Conservation (phyloP, 2,113 vertebrate species). For the Empidonax alnorum region DNA sequence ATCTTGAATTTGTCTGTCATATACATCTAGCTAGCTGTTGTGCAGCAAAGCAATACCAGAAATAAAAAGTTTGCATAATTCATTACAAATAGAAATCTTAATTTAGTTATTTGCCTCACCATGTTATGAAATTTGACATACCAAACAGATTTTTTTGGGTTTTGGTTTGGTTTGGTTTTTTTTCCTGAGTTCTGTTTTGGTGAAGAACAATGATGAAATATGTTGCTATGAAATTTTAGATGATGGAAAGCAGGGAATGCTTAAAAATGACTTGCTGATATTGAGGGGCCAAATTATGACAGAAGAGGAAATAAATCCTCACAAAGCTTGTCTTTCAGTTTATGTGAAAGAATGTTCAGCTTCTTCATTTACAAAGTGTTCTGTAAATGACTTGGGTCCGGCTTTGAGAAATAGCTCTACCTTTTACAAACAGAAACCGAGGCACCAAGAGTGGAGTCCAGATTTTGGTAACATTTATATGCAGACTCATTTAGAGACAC, state of each 20-base stretch:
- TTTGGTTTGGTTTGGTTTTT: background rate
- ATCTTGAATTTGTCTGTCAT: conserved; percentile 1
- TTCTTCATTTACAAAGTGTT: background rate
- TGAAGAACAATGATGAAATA: background rate
- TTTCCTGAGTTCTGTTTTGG: background rate
- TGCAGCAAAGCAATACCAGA: background rate
- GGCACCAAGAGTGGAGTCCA: background rate
- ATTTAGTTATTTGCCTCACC: background rate
- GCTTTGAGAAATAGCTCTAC: background rate
- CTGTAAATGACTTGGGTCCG: background rate
- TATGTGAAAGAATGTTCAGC: background rate
- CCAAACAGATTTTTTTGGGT: background rate
- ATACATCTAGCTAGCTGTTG: background rate
- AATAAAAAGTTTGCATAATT: background rate
- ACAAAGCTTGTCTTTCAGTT: background rate
- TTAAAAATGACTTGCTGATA: background rate
- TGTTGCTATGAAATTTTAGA: background rate
- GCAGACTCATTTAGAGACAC: background rate
- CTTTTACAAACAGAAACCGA: background rate
- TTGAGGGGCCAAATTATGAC: background rate
- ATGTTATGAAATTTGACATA: background rate
- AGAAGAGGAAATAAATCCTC: background rate
- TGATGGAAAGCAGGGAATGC: background rate
- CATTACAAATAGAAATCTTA: background rate
- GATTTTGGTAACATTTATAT: background rate